Evolutionary conservation across 2,113 vertebrate genomes (phyloP), one percentile per base, ranked within the genome.

Genomic region (Triplophysa rosa): DNA sequence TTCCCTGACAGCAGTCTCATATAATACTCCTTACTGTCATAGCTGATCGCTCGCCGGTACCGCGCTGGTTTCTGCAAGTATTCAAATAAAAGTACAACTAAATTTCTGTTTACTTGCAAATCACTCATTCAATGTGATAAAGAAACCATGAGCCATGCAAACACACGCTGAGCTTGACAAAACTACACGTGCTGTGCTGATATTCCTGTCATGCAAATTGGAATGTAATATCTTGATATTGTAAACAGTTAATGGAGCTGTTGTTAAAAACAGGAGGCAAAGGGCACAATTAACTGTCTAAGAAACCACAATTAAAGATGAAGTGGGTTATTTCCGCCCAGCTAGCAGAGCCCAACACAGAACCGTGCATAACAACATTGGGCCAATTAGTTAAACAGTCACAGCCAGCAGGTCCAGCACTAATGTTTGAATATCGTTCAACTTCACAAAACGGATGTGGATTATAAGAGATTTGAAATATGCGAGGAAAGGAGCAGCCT

Each of bases 1-100:
- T 96, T 99, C 7, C 97, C 98, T 0, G 95, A 97, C 71, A 97
- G 93, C 45, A 99, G 83, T 0, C 98, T 94, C 93, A 98, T 93
- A 89, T 97, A 99, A 90, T 99, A 99, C 65, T 99, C 97, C 84
- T 98, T 99, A 84, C 98, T 99, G 93, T 99, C 98, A 0, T 98
- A 98, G 80, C 98, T 99, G 87, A 99, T 78, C 56, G 98, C 97
- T 78, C 97, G 94, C 7, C 98, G 92, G 90, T 99, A 99, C 3
- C 97, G 94, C 80, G 92, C 89, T 11, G 98, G 96, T 88, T 97
- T 99, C 98, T 99, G 91, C 12, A 29, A 37, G 4, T 33, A 19
- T 26, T 40, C 56, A 37, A 33, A 72, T 78, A 77, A 1, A 62
- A 45, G 23, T 10, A 24, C 74, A 29, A 8, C 8, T 17, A 11